Base-by-base conservation (phyloP, 2,888 invertebrate genomes). In the Scaptomyza parva region DNA sequence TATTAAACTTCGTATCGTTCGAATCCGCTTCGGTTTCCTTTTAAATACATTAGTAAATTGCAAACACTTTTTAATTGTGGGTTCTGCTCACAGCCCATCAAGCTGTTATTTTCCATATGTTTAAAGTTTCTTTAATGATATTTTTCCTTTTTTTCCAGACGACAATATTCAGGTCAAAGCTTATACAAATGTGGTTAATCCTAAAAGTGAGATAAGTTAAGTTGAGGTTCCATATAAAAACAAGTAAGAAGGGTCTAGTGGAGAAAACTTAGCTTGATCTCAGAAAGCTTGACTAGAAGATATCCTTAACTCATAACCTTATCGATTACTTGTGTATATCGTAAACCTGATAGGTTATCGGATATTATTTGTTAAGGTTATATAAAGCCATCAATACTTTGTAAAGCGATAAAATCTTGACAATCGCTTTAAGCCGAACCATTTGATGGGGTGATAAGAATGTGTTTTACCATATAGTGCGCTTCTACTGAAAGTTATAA, bases 381-480 rank as follows among this genome's bases (percentile, higher is more conserved):
- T n/a, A n/a, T n/a, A n/a, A n/a, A 22, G 22, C 3, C 22, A 22
- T 22, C 22, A 22, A 22, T 22, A 5, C n/a, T n/a, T n/a, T 22
- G 22, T 5, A 22, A 5, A 22, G 24, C 14, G 43, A 76, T 76
- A 28, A 50, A 47, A 76, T 76, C 72, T 39, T 22, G 33, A 51
- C 58, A 58, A 40, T 57, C 47, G 44, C 60, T 68, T 48, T 69
- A 37, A 44, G 33, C 26, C 18, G 39, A 28, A 41, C 70, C 60
- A 54, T 70, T 51, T 45, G 77, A 72, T 61, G 51, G 50, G 47
- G 54, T 39, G 78, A 77, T 74, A 67, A 52, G 17, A 52, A 41
- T 55, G 33, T 52, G 58, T 52, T 71, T 65, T 58, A 47, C 57
- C 30, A 57, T 61, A 50, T 53, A 55, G 60, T 52, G 51, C 8